These are phyloP conservation scores for Spheniscus humboldti DNA, from an alignment of 2,797 vertebrate genomes.

Conservation along the genomic window DNA sequence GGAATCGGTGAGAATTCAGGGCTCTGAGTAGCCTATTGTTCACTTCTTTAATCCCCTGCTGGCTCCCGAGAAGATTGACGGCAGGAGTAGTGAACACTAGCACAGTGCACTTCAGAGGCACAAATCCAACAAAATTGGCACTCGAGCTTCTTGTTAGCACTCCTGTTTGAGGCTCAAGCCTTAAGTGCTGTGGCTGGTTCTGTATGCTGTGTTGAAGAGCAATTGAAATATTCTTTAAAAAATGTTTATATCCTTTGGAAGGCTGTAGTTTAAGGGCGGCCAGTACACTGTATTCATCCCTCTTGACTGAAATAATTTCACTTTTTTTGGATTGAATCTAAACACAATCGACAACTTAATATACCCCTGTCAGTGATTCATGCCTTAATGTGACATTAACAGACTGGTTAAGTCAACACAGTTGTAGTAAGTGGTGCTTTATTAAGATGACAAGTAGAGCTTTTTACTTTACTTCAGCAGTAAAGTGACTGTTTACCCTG, in stretches of 20 bases:
- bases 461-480: slow-evolving; percentile 29
- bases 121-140: slow-evolving; percentile 43
- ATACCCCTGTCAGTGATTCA: slow-evolving; percentile 22
- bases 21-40: slow-evolving; percentile 33
- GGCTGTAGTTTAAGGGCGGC: slow-evolving; percentile 10
- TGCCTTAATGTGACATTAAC: slow-evolving; percentile 32
- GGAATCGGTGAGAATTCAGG: neutral
- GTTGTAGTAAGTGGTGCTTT: slow-evolving; percentile 32
- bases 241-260: neutral
- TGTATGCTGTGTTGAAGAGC: slow-evolving; percentile 3
- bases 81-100: slow-evolving; percentile 24
- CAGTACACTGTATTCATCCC: neutral
- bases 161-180: neutral
- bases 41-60: slow-evolving; percentile 20
- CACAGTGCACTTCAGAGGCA: slow-evolving; percentile 34
- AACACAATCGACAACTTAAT: slow-evolving; percentile 34
- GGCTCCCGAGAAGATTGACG: slow-evolving; percentile 11
- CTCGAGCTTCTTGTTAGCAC: slow-evolving; percentile 40
- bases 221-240: neutral
- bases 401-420: slow-evolving; percentile 49
- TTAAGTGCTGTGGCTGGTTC: slow-evolving; percentile 22
- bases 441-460: slow-evolving; percentile 19
- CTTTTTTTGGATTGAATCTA: slow-evolving; percentile 7
- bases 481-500: neutral
- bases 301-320: slow-evolving; percentile 20